phyloP scores from a whole-genome alignment of 2,888 invertebrate genomes.

The Diaphora mendica region DNA sequence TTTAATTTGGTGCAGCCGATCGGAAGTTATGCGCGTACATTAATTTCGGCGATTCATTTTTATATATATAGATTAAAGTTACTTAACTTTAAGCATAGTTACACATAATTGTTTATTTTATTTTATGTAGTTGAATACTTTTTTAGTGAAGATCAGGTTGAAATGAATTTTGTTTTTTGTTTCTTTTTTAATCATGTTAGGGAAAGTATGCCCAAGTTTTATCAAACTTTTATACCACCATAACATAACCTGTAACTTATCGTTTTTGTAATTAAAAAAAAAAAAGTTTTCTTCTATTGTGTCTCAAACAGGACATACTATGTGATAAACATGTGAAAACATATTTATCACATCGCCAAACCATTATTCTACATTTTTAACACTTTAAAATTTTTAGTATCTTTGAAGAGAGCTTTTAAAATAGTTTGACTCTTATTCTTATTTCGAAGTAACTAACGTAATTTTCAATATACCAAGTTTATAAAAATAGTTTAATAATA shows the following conservation, averaged over 20 bases:
- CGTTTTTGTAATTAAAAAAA: background rate
- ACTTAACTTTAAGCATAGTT: too few relatives aligned
- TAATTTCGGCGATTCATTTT: too few relatives aligned
- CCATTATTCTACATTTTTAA: too few relatives aligned
- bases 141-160: too few relatives aligned
- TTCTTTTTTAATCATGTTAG: too few relatives aligned
- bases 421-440: background rate
- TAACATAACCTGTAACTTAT: background rate
- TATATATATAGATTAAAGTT: too few relatives aligned
- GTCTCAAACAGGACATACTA: background rate
- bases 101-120: too few relatives aligned
- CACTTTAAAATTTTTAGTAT: background rate
- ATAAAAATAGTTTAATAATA: constrained; percentile 21
- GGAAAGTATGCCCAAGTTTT: too few relatives aligned
- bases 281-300: background rate
- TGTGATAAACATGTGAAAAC: background rate
- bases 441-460: background rate
- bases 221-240: background rate
- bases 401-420: background rate
- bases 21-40: too few relatives aligned
- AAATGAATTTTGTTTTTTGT: too few relatives aligned
- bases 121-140: too few relatives aligned
- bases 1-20: too few relatives aligned
- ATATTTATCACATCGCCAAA: background rate
- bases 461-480: background rate